phyloP scores from a whole-genome alignment of 1,140 invertebrate genomes.

The Ostrea denselamellosa region DNA sequence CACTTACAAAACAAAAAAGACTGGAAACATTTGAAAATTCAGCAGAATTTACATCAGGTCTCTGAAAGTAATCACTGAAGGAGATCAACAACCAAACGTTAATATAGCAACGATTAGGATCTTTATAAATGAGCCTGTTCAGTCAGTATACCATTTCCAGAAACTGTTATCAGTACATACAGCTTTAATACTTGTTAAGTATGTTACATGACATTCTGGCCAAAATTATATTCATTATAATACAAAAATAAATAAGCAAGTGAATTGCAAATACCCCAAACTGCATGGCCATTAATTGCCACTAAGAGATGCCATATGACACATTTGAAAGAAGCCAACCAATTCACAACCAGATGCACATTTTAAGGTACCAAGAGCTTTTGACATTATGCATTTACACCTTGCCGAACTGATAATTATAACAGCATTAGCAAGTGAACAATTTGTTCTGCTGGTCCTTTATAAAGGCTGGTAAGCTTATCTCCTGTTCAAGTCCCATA shows the following conservation, averaged over 20 bases:
- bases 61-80: too few relatives aligned
- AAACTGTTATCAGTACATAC: too few relatives aligned
- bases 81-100: too few relatives aligned
- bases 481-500: conserved; percentile 3
- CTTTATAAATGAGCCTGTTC: too few relatives aligned
- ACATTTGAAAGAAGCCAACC: conserved; percentile 2
- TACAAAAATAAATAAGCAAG: background rate
- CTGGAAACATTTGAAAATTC: too few relatives aligned
- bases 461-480: background rate
- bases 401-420: conserved; percentile 21
- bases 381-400: conserved; percentile 18
- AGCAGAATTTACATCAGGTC: too few relatives aligned
- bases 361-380: conserved; percentile 24
- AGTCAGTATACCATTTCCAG: too few relatives aligned
- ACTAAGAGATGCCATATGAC: background rate
- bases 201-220: background rate
- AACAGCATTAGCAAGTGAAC: conserved; percentile 31
- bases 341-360: conserved; percentile 2
- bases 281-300: background rate
- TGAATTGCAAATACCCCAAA: background rate
- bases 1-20: too few relatives aligned
- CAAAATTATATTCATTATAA: background rate
- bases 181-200: background rate
- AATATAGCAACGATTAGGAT: too few relatives aligned
- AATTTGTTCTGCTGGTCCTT: background rate